Percentiles rank a stretch among this genome's conserved stretches.
Conservation (phyloP, 2,113 vertebrate species). For the Cochlearius cochlearius region DNA sequence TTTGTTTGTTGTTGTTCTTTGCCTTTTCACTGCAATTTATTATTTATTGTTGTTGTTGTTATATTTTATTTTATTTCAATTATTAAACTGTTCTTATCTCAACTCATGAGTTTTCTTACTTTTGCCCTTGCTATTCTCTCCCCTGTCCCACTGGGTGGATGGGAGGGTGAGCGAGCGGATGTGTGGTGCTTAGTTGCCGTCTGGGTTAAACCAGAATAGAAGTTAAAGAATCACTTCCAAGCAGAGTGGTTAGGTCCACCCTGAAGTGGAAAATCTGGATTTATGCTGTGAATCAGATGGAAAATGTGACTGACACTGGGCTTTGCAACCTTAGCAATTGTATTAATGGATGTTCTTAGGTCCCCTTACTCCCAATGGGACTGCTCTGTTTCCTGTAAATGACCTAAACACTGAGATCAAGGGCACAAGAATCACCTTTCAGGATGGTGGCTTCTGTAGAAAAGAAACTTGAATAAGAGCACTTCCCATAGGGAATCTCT, state of each 20-base stretch:
- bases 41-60: too few species aligned
- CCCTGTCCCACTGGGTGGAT: too few species aligned
- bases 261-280: not conserved
- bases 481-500: rapidly evolving
- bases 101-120: too few species aligned
- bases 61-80: too few species aligned
- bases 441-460: not conserved
- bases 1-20: too few species aligned
- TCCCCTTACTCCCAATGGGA: not conserved
- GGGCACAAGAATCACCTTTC: not conserved
- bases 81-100: too few species aligned
- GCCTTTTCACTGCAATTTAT: too few species aligned
- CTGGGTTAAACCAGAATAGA: too few species aligned
- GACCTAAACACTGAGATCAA: not conserved
- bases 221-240: not conserved
- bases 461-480: not conserved
- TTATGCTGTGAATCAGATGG: not conserved
- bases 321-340: not conserved
- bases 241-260: not conserved
- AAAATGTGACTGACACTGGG: not conserved
- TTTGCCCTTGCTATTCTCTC: too few species aligned
- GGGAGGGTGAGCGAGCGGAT: too few species aligned
- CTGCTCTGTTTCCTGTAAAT: not conserved
- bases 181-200: too few species aligned
- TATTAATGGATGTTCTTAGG: not conserved